These are phyloP conservation scores for Thera obeliscata DNA, from an alignment of 2,888 invertebrate genomes.

Conservation along the genomic window DNA sequence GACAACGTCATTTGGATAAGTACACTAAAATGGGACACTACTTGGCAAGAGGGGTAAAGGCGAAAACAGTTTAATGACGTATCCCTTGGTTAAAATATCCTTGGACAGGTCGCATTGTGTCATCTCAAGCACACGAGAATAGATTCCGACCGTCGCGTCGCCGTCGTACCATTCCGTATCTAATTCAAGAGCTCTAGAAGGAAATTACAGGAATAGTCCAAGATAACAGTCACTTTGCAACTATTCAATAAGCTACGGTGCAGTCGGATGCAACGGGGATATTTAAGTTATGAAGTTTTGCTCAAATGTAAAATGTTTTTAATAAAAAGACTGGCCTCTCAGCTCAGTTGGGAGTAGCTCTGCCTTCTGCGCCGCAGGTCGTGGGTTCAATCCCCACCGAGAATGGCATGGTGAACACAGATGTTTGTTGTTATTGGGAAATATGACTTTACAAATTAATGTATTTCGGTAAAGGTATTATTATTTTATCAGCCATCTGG, in stretches of 20 bases:
- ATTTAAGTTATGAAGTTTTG: not conserved
- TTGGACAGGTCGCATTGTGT: not conserved
- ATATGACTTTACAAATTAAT: too few species aligned
- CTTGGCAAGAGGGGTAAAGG: too few species aligned
- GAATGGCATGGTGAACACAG: too few species aligned
- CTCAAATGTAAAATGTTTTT: not conserved
- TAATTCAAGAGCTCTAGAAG: slow-evolving; percentile 24
- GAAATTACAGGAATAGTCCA: slow-evolving; percentile 34
- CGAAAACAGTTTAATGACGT: too few species aligned
- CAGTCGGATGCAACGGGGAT: slow-evolving; percentile 31
- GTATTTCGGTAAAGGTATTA: too few species aligned
- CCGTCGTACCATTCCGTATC: slow-evolving; percentile 21
- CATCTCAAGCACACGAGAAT: slow-evolving; percentile 1
- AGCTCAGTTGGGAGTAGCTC: not conserved
- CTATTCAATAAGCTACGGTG: slow-evolving; percentile 58
- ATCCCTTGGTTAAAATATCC: too few species aligned
- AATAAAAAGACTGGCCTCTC: not conserved
- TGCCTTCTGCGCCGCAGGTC: not conserved
- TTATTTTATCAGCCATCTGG: too few species aligned
- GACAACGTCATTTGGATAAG: too few species aligned
- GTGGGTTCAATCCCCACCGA: too few species aligned
- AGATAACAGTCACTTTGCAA: slow-evolving; percentile 72
- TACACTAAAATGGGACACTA: too few species aligned
- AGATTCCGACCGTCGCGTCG: slow-evolving; percentile 1
- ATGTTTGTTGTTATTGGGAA: too few species aligned